Conservation (phyloP, 2,113 vertebrate genomes). For the Meriones unguiculatus region DNA sequence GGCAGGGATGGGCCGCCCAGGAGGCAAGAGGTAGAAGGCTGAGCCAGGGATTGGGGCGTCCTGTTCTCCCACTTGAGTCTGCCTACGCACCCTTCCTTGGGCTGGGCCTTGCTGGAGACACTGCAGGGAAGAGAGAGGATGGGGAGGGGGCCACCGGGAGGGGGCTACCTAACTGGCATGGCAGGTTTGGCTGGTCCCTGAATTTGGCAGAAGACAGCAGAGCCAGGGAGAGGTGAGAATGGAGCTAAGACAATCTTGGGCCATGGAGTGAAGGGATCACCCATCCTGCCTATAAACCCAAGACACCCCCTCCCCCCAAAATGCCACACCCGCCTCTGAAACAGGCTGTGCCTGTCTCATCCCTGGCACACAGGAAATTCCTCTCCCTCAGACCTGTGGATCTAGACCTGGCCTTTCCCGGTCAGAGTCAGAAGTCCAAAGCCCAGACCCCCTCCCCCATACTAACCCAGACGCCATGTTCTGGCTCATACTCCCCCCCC, state of each 20-base stretch:
- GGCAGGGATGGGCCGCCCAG: background rate
- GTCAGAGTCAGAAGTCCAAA: background rate
- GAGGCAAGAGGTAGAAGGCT: background rate
- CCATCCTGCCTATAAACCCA: background rate
- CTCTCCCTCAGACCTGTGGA: background rate
- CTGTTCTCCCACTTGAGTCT: slow-evolving; percentile 13
- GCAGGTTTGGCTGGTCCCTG: slow-evolving; percentile 75
- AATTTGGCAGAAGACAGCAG: background rate
- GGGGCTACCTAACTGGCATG: slow-evolving; percentile 46
- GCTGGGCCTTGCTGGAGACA: slow-evolving; percentile 22
- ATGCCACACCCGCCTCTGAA: background rate
- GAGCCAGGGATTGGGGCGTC: background rate
- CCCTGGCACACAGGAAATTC: background rate
- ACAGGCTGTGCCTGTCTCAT: background rate
- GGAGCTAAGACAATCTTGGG: background rate
- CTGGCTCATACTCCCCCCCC: background rate
- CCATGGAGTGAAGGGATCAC: background rate
- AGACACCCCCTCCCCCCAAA: background rate
- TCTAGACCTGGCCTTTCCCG: background rate
- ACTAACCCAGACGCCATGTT: background rate
- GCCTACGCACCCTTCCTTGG: slow-evolving; percentile 12
- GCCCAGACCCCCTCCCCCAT: background rate
- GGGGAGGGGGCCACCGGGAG: background rate
- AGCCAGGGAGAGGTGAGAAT: slow-evolving; percentile 38
- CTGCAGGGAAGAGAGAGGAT: background rate